These are phyloP conservation scores for Chaetura pelagica DNA, from an alignment of 2,113 vertebrate genomes.

Conservation along the genomic window DNA sequence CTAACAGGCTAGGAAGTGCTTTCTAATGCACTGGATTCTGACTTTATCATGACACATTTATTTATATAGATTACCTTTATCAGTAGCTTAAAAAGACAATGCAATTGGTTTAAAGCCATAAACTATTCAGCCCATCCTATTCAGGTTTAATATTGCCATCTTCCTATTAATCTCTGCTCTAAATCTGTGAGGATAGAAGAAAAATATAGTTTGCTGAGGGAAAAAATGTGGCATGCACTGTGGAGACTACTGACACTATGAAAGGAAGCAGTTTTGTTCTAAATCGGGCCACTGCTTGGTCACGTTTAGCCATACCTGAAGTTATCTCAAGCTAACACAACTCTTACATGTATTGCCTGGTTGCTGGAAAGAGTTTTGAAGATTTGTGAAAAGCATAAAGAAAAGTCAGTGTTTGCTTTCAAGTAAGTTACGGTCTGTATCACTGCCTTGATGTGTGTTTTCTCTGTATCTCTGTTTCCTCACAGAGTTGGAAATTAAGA, in stretches of 20 bases:
- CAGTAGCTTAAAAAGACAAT: constrained; percentile 15
- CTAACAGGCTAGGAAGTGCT: constrained; percentile 17
- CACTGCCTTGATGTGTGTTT: neutral
- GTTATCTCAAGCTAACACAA: neutral
- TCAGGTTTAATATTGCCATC: neutral
- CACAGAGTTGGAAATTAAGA: neutral
- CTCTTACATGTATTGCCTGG: neutral
- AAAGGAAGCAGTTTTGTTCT: neutral
- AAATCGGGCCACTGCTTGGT: neutral
- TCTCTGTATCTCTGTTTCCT: neutral
- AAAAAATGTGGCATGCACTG: neutral
- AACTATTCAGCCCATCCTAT: neutral
- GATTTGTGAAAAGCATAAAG: neutral
- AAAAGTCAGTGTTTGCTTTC: neutral
- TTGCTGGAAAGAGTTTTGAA: neutral
- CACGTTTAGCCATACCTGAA: neutral
- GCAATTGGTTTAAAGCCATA: neutral
- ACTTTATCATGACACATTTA: constrained; percentile 19
- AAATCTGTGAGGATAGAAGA: neutral
- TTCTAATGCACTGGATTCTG: constrained; percentile 25
- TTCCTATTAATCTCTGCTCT: neutral
- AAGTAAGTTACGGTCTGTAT: neutral
- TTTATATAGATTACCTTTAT: constrained; percentile 52
- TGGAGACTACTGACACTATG: neutral
- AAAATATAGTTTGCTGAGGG: neutral